Base-by-base conservation (phyloP, 2,797 vertebrate species). In the Epinephelus awoara region DNA sequence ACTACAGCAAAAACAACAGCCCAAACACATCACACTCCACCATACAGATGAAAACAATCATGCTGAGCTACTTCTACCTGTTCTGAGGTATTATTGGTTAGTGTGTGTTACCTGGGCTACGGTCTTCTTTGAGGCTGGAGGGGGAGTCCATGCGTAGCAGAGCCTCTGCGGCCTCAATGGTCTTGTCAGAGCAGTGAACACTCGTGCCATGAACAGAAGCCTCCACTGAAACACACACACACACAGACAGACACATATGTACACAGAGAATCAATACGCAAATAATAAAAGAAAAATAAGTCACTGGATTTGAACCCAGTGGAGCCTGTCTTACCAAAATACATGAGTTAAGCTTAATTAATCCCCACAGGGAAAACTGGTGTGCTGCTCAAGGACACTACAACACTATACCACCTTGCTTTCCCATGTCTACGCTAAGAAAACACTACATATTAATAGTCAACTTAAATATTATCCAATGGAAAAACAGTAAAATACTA, bases 91-190 rank as follows among this genome's bases (percentile, higher is more conserved):
- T 21, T 23, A 44, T 56, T 6, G 25, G 10, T 42, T 25, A 17
- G 25, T 15, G 29, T 42, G 5, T 21, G 15, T 69, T 96, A 99
- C 98, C 98, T 93, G 97, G 97, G 85, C 97, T 98, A 62, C 96
- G 95, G 65, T 96, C 96, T 86, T 96, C 97, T 84, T 96, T 96
- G 84, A 98, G 85, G 94, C 97, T 98, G 92, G 96, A 97, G 19
- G 97, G 97, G 86, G 98, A 99, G 74, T 99, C 98, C 98, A 99
- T 99, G 90, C 97, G 98, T 61, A 99, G 95, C 89, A 99, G 92
- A 86, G 98, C 97, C 90, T 99, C 98, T 2, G 98, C 98, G 18
- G 98, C 98, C 95, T 99, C 98, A 17, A 99, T 96, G 18, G 98
- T 99, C 93, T 99, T 99, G 85, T 99, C 98, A 1, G 96, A 96